phyloP scores from a whole-genome alignment of 64 coral and sea anemone species.

The Platygyra sinensis region DNA sequence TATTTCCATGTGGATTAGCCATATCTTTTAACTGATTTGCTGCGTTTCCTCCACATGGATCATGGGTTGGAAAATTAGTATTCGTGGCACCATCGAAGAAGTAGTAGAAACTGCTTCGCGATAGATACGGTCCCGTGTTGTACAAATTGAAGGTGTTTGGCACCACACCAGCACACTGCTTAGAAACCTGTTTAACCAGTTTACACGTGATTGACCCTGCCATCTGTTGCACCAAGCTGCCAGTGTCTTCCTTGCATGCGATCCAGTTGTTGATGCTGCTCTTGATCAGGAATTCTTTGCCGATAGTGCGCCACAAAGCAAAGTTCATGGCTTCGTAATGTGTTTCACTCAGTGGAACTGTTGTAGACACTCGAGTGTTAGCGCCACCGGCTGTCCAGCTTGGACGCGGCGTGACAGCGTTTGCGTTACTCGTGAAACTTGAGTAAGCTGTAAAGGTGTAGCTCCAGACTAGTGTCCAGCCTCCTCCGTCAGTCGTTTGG shows the following conservation, averaged over 20 bases:
- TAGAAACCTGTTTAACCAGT: not conserved
- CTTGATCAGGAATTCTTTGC: conserved; percentile 51
- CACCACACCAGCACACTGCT: not conserved
- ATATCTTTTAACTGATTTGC: conserved; percentile 35
- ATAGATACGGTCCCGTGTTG: no score
- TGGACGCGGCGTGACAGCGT: no score
- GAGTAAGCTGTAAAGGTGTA: not conserved
- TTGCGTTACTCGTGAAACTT: no score
- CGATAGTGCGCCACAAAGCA: conserved; percentile 34
- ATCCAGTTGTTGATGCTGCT: conserved; percentile 59
- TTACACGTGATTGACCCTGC: conserved; percentile 34
- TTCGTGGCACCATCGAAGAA: not conserved
- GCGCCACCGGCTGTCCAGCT: not conserved
- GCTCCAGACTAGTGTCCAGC: conserved; percentile 12
- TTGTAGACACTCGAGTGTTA: not conserved
- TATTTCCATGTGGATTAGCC: conserved; percentile 38
- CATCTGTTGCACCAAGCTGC: conserved; percentile 39
- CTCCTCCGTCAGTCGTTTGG: not conserved
- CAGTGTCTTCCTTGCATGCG: conserved; percentile 38
- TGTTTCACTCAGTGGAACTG: conserved; percentile 49
- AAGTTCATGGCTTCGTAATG: conserved; percentile 65
- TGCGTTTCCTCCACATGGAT: conserved; percentile 15
- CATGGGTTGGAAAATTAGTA: conserved; percentile 10
- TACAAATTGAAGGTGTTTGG: no score
- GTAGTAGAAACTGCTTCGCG: not conserved